Evolutionary conservation across 1,140 invertebrate species (phyloP), one percentile per base, ranked within the genome.

Genomic region (Gonioctena quinquepunctata): DNA sequence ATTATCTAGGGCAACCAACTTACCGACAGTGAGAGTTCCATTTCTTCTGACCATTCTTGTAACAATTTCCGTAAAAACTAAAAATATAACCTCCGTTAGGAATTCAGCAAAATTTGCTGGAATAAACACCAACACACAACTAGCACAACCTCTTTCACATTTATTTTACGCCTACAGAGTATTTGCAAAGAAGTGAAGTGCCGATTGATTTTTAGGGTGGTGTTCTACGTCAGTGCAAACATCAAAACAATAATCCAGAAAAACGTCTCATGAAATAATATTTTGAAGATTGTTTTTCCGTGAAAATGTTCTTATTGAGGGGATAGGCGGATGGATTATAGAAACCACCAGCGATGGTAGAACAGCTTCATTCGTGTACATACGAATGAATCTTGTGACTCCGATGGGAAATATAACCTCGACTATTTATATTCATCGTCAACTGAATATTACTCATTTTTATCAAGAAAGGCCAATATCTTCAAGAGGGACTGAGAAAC

Each of bases 51-150:
- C 79, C 79, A 80, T 60, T 77, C 76, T 68, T 69, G 65, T 56
- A 80, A 75, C 57, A 80, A 74, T 73, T 80, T 79, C 70, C 77
- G 75, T 72, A 80, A 59, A 73, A 78, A 79, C 79, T 80, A 77
- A 75, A 80, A 80, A 79, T 67, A 78, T 74, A 73, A 73, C 61
- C 56, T 50, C 25, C 68, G 33, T 42, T 42, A 42, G 13, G 33
- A 42, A 42, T 13, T 42, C 11, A 13, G 33, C 16, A 13, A 42
- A 11, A 16, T 5, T 33, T n/a, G 27, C 60, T 62, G 28, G 13
- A 62, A 3, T 16, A 1, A 16, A 33, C 19, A 28, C 25, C 21
- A 61, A 61, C 7, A 62, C 26, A 42, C 33, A 42, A 13, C 11
- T 42, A 42, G 8, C 33, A 42, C 33, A 42, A 42, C 8, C 16